Base-by-base conservation (phyloP, 2,888 invertebrate species). In the Oscheius onirici region DNA sequence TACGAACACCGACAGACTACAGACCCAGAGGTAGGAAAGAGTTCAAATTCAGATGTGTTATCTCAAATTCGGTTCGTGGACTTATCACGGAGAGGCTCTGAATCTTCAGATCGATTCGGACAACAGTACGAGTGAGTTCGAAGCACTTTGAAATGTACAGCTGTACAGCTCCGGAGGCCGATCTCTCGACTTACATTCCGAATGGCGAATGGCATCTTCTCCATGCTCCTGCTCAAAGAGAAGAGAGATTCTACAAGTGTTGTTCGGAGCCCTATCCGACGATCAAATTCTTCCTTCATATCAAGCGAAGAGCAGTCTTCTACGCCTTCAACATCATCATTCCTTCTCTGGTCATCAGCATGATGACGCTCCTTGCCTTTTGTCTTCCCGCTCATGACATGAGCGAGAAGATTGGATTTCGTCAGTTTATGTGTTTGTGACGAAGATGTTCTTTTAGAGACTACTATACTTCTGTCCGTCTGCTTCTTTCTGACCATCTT, bases 401-500 rank as follows among this genome's bases (percentile, higher is more conserved):
- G 80, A 79, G 80, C 44, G 84, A 84, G 65, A 84, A 84, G 41
- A 84, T 84, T 34, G 83, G 84, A 55, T 73, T 80, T 20, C 84
- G 84, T 84, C n/a, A 70, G 79, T 74, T 17, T 3, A n/a, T n/a
- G n/a, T n/a, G n/a, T n/a, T n/a, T n/a, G 5, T 52, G 3, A 17
- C 51, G 34, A 17, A 24, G 24, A 51, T 34, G 11, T 58, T 40
- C 5, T 3, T 82, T 44, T 70, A 85, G 85, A 84, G 67, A 84
- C 83, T 6, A 85, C 85, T 0, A 84, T 85, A 10, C 76, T 85
- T 0, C 92, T 95, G 90, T 95, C 95, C 90, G 92, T 95, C 92
- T 95, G 95, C 91, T 95, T 95, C 91, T 95, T 95, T 92, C 92
- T 95, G 91, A 94, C 95, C 91, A 93, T 95, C 91, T 94, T 95